These are phyloP conservation scores for Sturnira hondurensis DNA, from an alignment of 2,113 vertebrate genomes.

Conservation along the genomic window DNA sequence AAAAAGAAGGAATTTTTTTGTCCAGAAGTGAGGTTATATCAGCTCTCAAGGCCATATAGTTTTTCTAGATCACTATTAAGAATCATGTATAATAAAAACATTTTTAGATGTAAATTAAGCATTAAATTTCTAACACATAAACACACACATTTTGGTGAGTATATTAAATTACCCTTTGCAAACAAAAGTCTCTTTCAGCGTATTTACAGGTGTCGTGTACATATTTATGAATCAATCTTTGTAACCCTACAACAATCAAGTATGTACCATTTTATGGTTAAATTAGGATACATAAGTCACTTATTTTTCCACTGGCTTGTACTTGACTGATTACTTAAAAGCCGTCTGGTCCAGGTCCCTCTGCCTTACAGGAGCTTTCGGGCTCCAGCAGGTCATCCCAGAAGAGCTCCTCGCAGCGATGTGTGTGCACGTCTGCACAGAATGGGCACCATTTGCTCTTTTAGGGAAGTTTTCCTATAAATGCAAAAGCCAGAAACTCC, in stretches of 20 bases:
- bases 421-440: neutral
- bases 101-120: conserved; percentile 15
- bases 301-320: neutral
- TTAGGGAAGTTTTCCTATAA: neutral
- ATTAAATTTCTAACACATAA: conserved; percentile 21
- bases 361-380: neutral
- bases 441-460: neutral
- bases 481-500: neutral
- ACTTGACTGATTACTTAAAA: neutral
- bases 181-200: neutral
- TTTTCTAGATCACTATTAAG: neutral
- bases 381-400: neutral
- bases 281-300: neutral
- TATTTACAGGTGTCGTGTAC: neutral
- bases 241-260: neutral
- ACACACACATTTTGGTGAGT: neutral
- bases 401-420: neutral
- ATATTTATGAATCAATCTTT: conserved; percentile 5
- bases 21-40: neutral
- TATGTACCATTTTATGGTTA: neutral
- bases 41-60: neutral
- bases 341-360: neutral
- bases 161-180: neutral
- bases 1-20: conserved; percentile 38
- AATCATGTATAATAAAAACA: neutral